Evolutionary conservation across 2,113 vertebrate species (phyloP).

Genomic region (Plecotus auritus): DNA sequence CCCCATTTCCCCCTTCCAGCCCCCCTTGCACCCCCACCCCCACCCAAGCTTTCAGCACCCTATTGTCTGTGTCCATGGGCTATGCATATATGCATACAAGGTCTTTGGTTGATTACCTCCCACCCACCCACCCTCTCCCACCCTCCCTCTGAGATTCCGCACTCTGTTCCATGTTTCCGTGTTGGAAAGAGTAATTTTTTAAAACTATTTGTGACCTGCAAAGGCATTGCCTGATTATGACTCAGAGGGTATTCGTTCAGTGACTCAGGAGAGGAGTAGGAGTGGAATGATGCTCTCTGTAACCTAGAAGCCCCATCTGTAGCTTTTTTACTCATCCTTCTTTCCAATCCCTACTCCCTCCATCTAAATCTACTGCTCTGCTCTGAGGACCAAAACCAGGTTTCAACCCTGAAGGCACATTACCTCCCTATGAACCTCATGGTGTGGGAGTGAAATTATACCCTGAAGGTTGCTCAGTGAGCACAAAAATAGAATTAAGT

Average conservation of each 20-base stretch:
- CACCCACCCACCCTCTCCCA: no score
- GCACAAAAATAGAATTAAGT: not conserved
- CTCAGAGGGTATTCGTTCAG: not conserved
- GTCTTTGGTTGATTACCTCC: no score
- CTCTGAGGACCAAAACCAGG: not conserved
- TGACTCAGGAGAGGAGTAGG: not conserved
- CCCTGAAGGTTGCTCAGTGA: not conserved
- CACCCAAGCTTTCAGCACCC: no score
- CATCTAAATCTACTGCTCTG: not conserved
- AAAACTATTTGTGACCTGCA: not conserved
- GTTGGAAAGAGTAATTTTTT: not conserved
- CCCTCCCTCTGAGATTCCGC: no score
- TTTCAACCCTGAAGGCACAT: not conserved
- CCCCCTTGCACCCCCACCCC: no score
- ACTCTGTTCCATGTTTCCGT: no score
- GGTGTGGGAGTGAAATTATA: not conserved
- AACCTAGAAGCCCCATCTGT: not conserved
- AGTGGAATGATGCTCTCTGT: not conserved
- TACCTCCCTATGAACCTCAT: not conserved
- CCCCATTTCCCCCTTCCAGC: no score
- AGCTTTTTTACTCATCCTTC: not conserved
- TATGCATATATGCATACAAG: no score
- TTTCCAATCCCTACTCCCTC: rapidly evolving
- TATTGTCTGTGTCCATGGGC: no score
- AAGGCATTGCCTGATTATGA: not conserved